Evolutionary conservation across 2,888 invertebrate species (phyloP).

Genomic region (Trichogramma dendrolimi): DNA sequence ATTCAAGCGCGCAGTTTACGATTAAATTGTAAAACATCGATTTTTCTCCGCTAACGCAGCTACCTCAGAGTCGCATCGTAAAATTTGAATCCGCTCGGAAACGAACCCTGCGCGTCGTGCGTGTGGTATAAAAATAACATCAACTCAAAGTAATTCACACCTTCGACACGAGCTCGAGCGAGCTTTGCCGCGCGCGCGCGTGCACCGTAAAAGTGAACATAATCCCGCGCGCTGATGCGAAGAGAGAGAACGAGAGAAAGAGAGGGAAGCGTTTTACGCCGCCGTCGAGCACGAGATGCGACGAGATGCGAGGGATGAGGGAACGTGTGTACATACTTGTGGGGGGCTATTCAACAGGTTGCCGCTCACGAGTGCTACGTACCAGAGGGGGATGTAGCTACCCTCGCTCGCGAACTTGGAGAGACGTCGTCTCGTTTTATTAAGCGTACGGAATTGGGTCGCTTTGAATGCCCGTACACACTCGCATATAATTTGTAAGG

Average conservation of each 20-base stretch:
- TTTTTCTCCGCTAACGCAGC: too few species aligned
- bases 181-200: slow-evolving; percentile 41
- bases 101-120: too few species aligned
- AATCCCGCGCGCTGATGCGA: slow-evolving; percentile 39
- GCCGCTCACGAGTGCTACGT: slow-evolving; percentile 28
- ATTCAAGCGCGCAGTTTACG: too few species aligned
- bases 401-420: background rate
- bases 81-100: too few species aligned
- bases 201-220: slow-evolving; percentile 47
- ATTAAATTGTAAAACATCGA: too few species aligned
- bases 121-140: too few species aligned
- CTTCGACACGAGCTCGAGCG: too few species aligned
- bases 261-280: slow-evolving; percentile 12
- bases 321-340: background rate
- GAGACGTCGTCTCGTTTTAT: background rate
- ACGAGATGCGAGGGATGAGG: slow-evolving; percentile 13
- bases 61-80: too few species aligned
- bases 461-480: too few species aligned
- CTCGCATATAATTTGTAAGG: too few species aligned
- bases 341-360: slow-evolving; percentile 31
- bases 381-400: slow-evolving; percentile 14
- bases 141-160: too few species aligned
- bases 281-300: background rate
- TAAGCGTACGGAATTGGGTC: background rate
- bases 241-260: slow-evolving; percentile 21